phyloP scores from a whole-genome alignment of 2,113 vertebrate genomes.

The Triplophysa rosa region DNA sequence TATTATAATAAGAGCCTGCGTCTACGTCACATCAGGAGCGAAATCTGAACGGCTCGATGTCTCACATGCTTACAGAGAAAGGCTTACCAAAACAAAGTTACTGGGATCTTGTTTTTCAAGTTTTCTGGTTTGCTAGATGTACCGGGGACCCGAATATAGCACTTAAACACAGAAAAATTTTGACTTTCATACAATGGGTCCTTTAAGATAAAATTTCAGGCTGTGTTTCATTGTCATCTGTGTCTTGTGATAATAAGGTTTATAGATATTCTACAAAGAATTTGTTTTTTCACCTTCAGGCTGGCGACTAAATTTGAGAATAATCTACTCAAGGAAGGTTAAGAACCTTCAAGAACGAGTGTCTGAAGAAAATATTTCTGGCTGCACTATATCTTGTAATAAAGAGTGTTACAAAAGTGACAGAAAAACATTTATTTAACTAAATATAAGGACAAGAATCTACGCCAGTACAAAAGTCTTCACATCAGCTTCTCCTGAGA shows the following conservation, averaged over 20 bases:
- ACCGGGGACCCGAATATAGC: too few species aligned
- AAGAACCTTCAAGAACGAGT: neutral
- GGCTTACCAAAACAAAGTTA: too few species aligned
- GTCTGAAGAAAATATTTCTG: neutral
- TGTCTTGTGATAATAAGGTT: neutral
- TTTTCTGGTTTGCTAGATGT: too few species aligned
- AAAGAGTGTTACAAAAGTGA: neutral
- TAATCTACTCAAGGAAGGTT: neutral
- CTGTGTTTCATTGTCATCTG: neutral
- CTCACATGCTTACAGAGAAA: too few species aligned
- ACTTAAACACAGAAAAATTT: too few species aligned
- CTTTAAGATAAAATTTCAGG: neutral
- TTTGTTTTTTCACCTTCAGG: neutral
- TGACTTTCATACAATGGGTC: too few species aligned
- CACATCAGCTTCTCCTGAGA: conserved; percentile 4
- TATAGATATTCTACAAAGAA: neutral
- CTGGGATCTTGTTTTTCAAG: too few species aligned
- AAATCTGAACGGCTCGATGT: too few species aligned
- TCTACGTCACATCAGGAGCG: too few species aligned
- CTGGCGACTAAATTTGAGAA: neutral
- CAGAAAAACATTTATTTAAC: neutral
- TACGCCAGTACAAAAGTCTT: neutral
- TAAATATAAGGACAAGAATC: neutral
- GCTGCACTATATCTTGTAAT: neutral
- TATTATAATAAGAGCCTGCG: too few species aligned